Evolutionary conservation across 2,113 vertebrate genomes (phyloP).

Genomic region (Vulpes vulpes): DNA sequence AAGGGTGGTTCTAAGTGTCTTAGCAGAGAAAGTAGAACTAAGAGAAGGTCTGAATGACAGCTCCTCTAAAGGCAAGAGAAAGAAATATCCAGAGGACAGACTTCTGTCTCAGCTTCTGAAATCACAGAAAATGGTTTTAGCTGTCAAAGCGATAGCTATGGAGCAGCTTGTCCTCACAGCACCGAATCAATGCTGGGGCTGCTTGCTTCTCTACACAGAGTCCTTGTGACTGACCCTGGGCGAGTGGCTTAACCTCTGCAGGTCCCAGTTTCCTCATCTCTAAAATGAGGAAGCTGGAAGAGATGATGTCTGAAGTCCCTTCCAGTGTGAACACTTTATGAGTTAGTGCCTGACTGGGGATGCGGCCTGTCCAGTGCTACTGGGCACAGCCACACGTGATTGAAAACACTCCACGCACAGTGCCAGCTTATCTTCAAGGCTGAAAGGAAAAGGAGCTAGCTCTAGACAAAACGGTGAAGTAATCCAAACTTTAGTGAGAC

Average conservation of each 20-base stretch:
- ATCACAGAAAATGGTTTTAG: background rate
- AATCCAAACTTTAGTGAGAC: conserved; percentile 1
- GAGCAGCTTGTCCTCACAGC: background rate
- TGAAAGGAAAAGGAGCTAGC: conserved; percentile 19
- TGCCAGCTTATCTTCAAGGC: background rate
- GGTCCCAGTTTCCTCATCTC: conserved; percentile 72
- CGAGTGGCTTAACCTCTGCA: conserved; percentile 58
- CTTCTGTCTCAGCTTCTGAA: background rate
- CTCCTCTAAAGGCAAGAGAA: background rate
- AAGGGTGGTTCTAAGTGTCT: background rate
- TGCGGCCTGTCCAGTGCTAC: background rate
- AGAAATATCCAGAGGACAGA: background rate
- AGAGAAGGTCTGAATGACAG: background rate
- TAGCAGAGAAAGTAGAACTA: background rate
- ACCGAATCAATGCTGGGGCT: background rate
- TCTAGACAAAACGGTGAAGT: conserved; percentile 19
- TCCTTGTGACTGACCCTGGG: conserved; percentile 28
- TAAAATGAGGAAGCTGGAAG: conserved; percentile 65
- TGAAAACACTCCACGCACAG: background rate
- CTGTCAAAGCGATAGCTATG: background rate
- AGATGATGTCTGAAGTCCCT: conserved; percentile 54
- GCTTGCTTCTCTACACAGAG: background rate
- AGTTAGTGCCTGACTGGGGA: conserved; percentile 45
- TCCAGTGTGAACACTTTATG: conserved; percentile 14
- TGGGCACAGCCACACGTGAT: background rate